phyloP scores from a whole-genome alignment of 2,113 vertebrate species.

The Bubo bubo region DNA sequence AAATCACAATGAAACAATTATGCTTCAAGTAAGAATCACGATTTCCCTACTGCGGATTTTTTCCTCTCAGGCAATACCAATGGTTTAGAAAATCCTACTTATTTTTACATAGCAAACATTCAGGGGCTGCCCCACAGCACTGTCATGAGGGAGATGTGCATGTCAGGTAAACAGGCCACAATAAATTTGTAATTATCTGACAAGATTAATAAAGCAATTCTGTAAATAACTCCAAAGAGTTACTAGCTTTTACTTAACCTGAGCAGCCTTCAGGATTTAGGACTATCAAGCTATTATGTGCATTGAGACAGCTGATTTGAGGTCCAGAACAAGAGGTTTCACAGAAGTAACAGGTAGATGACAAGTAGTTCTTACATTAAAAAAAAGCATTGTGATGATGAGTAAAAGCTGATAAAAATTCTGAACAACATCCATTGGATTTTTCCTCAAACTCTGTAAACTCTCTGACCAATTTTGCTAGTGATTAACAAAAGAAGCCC shows the following conservation, averaged over 20 bases:
- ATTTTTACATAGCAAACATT: not conserved
- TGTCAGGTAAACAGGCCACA: not conserved
- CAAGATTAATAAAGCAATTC: not conserved
- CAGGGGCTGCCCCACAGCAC: not conserved
- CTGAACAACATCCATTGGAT: not conserved
- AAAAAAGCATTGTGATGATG: rapidly evolving
- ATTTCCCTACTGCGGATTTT: not conserved
- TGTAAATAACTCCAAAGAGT: not conserved
- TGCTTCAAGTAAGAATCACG: not conserved
- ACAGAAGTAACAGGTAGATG: not conserved
- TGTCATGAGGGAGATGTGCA: rapidly evolving
- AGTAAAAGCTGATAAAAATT: not conserved
- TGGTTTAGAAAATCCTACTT: not conserved
- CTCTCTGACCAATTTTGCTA: not conserved
- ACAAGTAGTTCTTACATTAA: not conserved
- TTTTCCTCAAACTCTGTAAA: not conserved
- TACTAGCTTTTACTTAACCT: not conserved
- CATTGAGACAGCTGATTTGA: not conserved
- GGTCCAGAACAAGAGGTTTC: not conserved
- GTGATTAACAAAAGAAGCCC: not conserved
- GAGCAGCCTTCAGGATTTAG: not conserved
- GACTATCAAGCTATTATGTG: not conserved
- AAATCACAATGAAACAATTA: not conserved
- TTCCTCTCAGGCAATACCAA: not conserved
- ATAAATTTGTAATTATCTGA: not conserved